Evolutionary conservation across 2,797 vertebrate genomes (phyloP).

Genomic region (Chiroxiphia lanceolata): DNA sequence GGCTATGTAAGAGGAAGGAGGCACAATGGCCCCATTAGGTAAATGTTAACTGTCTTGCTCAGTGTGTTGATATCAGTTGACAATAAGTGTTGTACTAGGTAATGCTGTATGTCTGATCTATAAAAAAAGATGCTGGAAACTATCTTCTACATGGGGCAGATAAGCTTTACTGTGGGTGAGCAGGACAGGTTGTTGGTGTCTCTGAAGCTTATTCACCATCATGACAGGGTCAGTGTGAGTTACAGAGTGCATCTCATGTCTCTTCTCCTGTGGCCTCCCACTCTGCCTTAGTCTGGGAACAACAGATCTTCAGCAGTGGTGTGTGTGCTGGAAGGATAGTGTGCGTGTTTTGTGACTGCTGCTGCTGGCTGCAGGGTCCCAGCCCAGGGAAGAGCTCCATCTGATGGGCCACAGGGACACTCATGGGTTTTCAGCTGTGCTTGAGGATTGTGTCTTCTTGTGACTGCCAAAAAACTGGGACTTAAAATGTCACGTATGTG

Average conservation of each 20-base stretch:
- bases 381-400: not conserved
- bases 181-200: not conserved
- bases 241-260: accelerated
- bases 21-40: not conserved
- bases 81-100: not conserved
- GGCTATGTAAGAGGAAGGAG: not conserved
- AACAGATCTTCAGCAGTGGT: not conserved
- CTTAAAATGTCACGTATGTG: not conserved
- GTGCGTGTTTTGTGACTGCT: not conserved
- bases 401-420: not conserved
- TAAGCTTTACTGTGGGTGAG: not conserved
- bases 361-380: not conserved
- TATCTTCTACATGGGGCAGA: not conserved
- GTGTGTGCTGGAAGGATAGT: accelerated
- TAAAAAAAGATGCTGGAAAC: not conserved
- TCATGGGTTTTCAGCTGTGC: not conserved
- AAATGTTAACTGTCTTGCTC: not conserved
- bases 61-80: not conserved
- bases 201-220: not conserved
- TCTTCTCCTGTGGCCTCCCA: not conserved
- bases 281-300: not conserved
- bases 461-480: not conserved
- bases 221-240: accelerated
- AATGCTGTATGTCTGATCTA: not conserved
- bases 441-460: accelerated